Evolutionary conservation across 2,888 invertebrate genomes (phyloP), one percentile per base, ranked within the genome.

Genomic region (Heliconius erato): DNA sequence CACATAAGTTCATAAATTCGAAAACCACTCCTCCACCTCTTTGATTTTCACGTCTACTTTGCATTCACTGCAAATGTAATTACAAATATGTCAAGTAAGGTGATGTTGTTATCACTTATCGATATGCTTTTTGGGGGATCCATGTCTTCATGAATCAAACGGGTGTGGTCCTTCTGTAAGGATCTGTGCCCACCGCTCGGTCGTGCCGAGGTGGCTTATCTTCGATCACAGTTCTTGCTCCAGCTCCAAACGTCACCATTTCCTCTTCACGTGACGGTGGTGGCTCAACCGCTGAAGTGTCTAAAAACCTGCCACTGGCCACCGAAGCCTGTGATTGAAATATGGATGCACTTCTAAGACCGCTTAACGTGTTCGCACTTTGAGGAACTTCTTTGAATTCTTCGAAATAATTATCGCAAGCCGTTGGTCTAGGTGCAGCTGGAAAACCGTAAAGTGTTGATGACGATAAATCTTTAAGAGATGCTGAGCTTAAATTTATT

Each of bases 161-260:
- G 68, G 97, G 97, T 72, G 97, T 97, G 85, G 97, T 97, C 89
- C 97, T 94, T 83, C 97, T 93, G 86, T 96, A 95, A 1, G 96
- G 95, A 86, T 97, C 97, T 69, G 96, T 94, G 87, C 96, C 94
- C 79, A 96, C 93, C 83, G 94, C 93, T 89, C 97, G 93, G 90
- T 94, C 92, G 86, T 95, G 92, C 80, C 95, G 90, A 78, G 91
- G 84, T 77, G 94, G 91, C 26, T 91, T 91, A 0, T 92, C 92
- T 0, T 91, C 91, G 19, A 85, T 87, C 5, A 91, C 91, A 3
- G 88, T 91, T 77, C 94, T 88, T 74, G 96, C 96, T 65, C 97
- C 97, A 81, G 97, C 95, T 88, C 97, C 97, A 89, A 97, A 97
- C 19, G 97, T 97, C 74, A 97, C 97, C 89, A 97, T 96, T 87